Evolutionary conservation across 2,888 invertebrate genomes (phyloP).

Genomic region (Aphelenchoides bicaudatus): DNA sequence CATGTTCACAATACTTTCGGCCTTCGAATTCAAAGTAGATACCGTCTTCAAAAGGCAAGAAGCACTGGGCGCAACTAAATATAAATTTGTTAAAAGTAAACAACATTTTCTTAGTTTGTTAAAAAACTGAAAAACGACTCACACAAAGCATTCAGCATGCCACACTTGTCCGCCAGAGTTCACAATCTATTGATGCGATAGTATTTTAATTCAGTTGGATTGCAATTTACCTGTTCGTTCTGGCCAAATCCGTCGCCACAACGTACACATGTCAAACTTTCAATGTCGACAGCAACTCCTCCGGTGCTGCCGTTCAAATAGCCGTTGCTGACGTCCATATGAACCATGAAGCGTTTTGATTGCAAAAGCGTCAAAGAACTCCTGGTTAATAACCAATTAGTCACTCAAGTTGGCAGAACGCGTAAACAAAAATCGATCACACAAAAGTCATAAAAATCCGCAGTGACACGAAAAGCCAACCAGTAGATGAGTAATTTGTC

Average conservation of each 20-base stretch:
- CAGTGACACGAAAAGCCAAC: too few species aligned
- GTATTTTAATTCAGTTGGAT: too few species aligned
- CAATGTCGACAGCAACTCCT: slow-evolving; percentile 35
- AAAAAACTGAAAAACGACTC: slow-evolving; percentile 52
- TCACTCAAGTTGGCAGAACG: too few species aligned
- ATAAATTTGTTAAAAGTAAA: neutral
- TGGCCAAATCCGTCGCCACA: slow-evolving; percentile 71
- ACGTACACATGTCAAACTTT: slow-evolving; percentile 54
- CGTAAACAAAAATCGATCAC: too few species aligned
- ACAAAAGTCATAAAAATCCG: too few species aligned
- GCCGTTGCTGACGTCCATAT: slow-evolving; percentile 19
- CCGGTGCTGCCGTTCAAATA: slow-evolving; percentile 10
- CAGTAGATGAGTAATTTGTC: too few species aligned
- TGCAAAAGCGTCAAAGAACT: too few species aligned
- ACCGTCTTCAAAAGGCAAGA: slow-evolving; percentile 92
- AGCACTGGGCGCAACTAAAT: slow-evolving; percentile 89
- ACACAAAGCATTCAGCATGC: slow-evolving; percentile 99
- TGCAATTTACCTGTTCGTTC: too few species aligned
- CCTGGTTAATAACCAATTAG: too few species aligned
- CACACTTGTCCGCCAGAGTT: slow-evolving; percentile 96
- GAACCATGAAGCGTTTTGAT: slow-evolving; percentile 15
- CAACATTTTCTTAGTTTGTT: slow-evolving; percentile 1
- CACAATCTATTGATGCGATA: slow-evolving; percentile 73
- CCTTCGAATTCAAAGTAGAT: slow-evolving; percentile 98
- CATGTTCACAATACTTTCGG: slow-evolving; percentile 96